Conservation (phyloP, 1,140 invertebrate species). For the Ceratosolen solmsi region DNA sequence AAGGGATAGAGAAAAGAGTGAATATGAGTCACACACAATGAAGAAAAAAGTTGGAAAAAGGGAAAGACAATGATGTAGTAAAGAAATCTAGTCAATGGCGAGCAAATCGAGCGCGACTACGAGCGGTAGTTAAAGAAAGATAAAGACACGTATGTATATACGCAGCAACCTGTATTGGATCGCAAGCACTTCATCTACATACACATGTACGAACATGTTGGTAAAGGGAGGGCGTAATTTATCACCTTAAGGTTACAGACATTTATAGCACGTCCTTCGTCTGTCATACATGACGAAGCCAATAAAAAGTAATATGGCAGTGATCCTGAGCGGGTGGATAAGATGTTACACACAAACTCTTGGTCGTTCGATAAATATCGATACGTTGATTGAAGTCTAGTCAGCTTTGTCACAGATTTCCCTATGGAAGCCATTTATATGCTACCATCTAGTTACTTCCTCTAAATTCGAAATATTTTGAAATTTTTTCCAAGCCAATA, state of each 20-base stretch:
- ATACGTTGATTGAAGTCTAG: neutral
- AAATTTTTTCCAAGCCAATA: neutral
- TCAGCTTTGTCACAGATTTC: neutral
- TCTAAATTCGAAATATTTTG: too few species aligned
- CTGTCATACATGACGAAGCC: neutral
- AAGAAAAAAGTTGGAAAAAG: too few species aligned
- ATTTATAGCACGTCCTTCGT: neutral
- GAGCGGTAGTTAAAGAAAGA: neutral
- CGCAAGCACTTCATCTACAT: too few species aligned
- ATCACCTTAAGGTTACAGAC: neutral
- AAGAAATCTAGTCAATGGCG: constrained; percentile 13
- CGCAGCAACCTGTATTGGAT: too few species aligned
- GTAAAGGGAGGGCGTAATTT: constrained; percentile 3
- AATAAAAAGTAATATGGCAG: constrained; percentile 32
- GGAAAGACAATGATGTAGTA: neutral
- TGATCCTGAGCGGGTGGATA: neutral
- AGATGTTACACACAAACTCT: neutral
- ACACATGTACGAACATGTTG: neutral
- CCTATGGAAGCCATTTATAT: too few species aligned
- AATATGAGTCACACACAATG: too few species aligned
- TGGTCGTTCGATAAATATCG: neutral
- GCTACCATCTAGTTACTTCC: too few species aligned
- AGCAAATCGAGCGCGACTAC: constrained; percentile 41
- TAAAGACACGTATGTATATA: neutral
- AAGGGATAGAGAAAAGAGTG: too few species aligned